A percentile compares a stretch with the other conserved stretches of the same genome.
phyloP scores from a whole-genome alignment of 2,888 invertebrate species.

The Leptura quadrifasciata region DNA sequence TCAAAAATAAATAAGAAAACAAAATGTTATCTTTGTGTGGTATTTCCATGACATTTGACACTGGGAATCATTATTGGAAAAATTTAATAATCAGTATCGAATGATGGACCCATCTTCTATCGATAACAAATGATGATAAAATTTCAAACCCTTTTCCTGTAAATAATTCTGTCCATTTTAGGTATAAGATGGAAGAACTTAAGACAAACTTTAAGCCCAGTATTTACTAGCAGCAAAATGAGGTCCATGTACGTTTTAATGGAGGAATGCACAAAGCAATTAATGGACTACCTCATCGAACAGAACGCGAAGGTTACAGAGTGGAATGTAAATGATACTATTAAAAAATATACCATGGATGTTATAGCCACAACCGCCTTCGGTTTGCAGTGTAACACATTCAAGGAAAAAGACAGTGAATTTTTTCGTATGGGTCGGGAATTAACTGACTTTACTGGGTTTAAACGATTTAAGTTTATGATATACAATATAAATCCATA shows the following conservation, averaged over 20 bases:
- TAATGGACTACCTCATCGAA: constrained; percentile 56
- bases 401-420: constrained; percentile 75
- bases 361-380: constrained; percentile 78
- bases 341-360: constrained; percentile 76
- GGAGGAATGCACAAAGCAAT: constrained; percentile 58
- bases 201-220: constrained; percentile 51
- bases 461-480: constrained; percentile 33
- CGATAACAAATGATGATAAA: too few species aligned
- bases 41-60: too few species aligned
- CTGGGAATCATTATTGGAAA: too few species aligned
- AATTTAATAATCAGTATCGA: too few species aligned
- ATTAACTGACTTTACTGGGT: constrained; percentile 47
- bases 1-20: too few species aligned
- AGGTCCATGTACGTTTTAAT: constrained; percentile 65
- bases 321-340: constrained; percentile 65
- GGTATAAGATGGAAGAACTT: background rate
- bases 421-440: constrained; percentile 72
- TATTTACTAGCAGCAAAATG: constrained; percentile 68
- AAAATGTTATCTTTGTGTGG: too few species aligned
- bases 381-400: constrained; percentile 76
- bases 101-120: too few species aligned
- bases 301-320: constrained; percentile 46
- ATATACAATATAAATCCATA: constrained; percentile 14
- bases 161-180: background rate
- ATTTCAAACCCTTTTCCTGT: background rate